Conservation (phyloP, 1,140 invertebrate genomes). For the Drosophila rufa region DNA sequence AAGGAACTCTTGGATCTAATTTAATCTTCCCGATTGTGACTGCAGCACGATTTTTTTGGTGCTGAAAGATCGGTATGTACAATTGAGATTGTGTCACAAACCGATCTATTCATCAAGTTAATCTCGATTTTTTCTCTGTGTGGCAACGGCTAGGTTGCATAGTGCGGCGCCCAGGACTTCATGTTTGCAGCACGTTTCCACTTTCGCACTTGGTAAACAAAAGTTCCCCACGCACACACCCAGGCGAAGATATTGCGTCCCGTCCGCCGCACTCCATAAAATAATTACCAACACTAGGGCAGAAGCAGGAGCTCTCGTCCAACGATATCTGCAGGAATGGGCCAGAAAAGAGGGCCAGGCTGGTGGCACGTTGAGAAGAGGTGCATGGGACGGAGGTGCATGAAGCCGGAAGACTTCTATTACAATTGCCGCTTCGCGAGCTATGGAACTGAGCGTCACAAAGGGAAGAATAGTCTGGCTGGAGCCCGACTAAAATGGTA, state of each 20-base stretch:
- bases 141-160: constrained; percentile 14
- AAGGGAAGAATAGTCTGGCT: background rate
- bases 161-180: constrained; percentile 50
- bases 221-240: constrained; percentile 70
- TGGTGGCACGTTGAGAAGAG: background rate
- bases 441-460: background rate
- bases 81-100: background rate
- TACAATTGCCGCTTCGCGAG: constrained; percentile 30
- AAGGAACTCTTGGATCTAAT: no score
- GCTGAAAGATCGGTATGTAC: background rate
- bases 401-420: constrained; percentile 44
- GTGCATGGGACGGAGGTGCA: constrained; percentile 24
- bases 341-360: background rate
- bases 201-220: constrained; percentile 83
- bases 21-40: no score
- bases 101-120: background rate
- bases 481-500: background rate
- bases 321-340: constrained; percentile 8
- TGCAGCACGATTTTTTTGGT: no score
- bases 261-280: constrained; percentile 69
- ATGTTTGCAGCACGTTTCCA: constrained; percentile 82
- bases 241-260: constrained; percentile 20
- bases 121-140: background rate
- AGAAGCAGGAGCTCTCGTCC: constrained; percentile 11
- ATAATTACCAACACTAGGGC: constrained; percentile 75